Evolutionary conservation across 2,888 invertebrate species (phyloP).

Genomic region (Cheilosia vulpina): DNA sequence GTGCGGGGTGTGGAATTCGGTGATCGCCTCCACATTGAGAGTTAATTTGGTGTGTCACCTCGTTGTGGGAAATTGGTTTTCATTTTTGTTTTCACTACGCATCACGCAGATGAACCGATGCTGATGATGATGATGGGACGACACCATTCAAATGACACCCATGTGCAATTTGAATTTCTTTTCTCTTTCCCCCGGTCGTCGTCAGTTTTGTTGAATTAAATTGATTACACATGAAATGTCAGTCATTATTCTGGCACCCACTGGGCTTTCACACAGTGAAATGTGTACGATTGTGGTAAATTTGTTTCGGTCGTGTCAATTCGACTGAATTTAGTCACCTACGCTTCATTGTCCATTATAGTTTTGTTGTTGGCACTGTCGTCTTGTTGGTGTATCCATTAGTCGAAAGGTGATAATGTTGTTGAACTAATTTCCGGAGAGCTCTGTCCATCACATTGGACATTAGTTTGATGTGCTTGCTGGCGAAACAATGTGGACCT

Average conservation of each 20-base stretch:
- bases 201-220: slow-evolving; percentile 51
- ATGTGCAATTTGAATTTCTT: slow-evolving; percentile 42
- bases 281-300: slow-evolving; percentile 43
- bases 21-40: slow-evolving; percentile 36
- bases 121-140: slow-evolving; percentile 5
- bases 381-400: slow-evolving; percentile 31
- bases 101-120: slow-evolving; percentile 1
- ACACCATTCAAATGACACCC: slow-evolving; percentile 29
- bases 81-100: not conserved
- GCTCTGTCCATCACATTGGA: slow-evolving; percentile 22
- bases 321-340: not conserved
- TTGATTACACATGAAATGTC: slow-evolving; percentile 60
- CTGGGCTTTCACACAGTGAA: slow-evolving; percentile 50
- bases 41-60: slow-evolving; percentile 57
- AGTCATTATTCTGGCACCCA: slow-evolving; percentile 60
- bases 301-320: slow-evolving; percentile 14
- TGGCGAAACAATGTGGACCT: not conserved
- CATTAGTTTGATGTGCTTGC: slow-evolving; percentile 34
- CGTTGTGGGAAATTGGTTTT: not conserved
- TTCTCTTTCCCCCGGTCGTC: not conserved
- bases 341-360: slow-evolving; percentile 26
- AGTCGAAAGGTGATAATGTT: slow-evolving; percentile 52
- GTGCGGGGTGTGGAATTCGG: not conserved
- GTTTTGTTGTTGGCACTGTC: not conserved
- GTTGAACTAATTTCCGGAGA: slow-evolving; percentile 57